A percentile compares a stretch with the other conserved stretches of the same genome.
These are phyloP conservation scores for Busseola fusca DNA, from an alignment of 2,888 invertebrate genomes.

Conservation along the genomic window DNA sequence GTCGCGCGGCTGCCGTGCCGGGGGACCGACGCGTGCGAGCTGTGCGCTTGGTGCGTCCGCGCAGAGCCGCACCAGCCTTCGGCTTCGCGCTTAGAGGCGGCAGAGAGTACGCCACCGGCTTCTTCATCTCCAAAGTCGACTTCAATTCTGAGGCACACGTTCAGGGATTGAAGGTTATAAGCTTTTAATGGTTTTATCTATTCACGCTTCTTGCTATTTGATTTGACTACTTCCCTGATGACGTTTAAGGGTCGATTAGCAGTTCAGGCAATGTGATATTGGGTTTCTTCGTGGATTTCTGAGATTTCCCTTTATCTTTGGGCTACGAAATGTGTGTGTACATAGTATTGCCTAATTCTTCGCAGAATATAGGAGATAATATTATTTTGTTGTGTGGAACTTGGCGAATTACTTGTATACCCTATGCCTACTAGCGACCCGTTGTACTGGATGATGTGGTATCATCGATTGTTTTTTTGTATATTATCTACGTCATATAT, in stretches of 20 bases:
- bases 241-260: background rate
- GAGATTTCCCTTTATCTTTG: background rate
- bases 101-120: conserved; percentile 96
- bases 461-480: background rate
- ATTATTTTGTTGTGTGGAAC: background rate
- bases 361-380: background rate
- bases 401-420: background rate
- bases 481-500: background rate
- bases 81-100: conserved; percentile 96
- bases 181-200: background rate
- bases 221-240: background rate
- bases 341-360: background rate
- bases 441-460: background rate
- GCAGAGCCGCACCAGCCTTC: conserved; percentile 89
- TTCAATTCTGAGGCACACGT: conserved; percentile 95
- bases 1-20: conserved; percentile 69
- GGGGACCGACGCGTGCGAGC: conserved; percentile 82
- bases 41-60: conserved; percentile 82
- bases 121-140: conserved; percentile 96
- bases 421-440: background rate
- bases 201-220: background rate
- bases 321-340: background rate
- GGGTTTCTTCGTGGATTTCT: background rate
- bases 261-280: background rate
- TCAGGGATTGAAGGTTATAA: conserved; percentile 94